Base-by-base conservation (phyloP, 1,140 invertebrate genomes). In the Drosophila leontia region DNA sequence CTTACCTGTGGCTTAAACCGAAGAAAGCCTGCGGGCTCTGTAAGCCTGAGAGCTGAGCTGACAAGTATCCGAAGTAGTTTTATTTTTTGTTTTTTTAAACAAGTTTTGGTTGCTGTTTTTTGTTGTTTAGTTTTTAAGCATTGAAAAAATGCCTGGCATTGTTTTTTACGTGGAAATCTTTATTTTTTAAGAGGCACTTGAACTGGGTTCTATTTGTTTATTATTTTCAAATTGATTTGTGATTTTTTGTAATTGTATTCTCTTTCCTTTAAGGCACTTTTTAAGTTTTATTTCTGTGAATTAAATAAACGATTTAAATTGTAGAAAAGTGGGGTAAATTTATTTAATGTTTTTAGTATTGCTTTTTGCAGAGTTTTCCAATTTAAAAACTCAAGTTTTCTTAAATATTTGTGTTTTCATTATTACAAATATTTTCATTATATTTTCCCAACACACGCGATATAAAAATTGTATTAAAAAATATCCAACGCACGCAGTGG, bases 1-100 rank as follows among this genome's bases (percentile, higher is more conserved):
- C 69, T 88, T 88, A 88, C 84, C 84, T 84, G 74, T 79, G 60
- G 59, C 48, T 69, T 61, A 84, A 83, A 75, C 62, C 72, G 64
- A 85, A 60, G 70, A 78, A 80, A 74, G 75, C 80, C 82, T 72
- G 17, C 13, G 41, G 75, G 76, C 77, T 63, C 53, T 62, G 48
- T 39, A 26, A 23, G 75, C 78, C 37, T 51, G 59, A 68, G 68
- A 75, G 58, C 63, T 78, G 75, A 68, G 62, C 68, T 82, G 63
- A 55, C 77, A 74, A 83, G 70, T 82, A 79, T 86, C 79, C 79
- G 75, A 56, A 82, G 79, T 78, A 61, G 51, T 78, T 41, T 70
- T 67, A 44, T 62, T 62, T 8, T 15, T 17, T 9, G 5, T 23
- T 50, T 47, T 50, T 50, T 34, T 87, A 57, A 88, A 68, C 74